Conservation (phyloP, 2,888 invertebrate genomes). For the Protophormia terraenovae region DNA sequence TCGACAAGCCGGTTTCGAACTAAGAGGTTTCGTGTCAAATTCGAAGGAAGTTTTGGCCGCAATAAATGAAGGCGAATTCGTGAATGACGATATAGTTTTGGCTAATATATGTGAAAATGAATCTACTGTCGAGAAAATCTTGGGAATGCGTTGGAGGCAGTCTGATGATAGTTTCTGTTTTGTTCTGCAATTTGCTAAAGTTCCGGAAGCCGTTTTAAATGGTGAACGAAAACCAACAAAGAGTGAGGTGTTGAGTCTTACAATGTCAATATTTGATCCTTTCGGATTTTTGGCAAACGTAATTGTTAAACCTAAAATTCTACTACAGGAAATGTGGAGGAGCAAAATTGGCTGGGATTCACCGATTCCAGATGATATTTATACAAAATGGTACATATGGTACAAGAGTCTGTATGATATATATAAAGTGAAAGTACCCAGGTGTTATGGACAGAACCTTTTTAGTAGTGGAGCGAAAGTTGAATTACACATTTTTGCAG, state of each 20-base stretch:
- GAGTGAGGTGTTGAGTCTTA: conserved; percentile 11
- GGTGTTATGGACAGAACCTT: not conserved
- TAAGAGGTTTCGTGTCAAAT: conserved; percentile 61
- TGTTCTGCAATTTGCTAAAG: conserved; percentile 35
- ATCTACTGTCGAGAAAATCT: not conserved
- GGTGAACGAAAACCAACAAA: conserved; percentile 43
- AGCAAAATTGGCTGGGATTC: conserved; percentile 33
- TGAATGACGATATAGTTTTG: not conserved
- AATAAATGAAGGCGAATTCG: not conserved
- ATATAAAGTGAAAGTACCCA: not conserved
- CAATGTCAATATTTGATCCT: conserved; percentile 40
- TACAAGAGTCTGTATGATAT: conserved; percentile 16
- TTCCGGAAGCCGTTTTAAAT: conserved; percentile 39
- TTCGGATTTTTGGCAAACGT: conserved; percentile 44
- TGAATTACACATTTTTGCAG: conserved; percentile 21
- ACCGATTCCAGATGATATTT: conserved; percentile 49
- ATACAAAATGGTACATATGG: conserved; percentile 33
- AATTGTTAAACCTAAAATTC: conserved; percentile 48
- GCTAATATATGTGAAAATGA: conserved; percentile 16
- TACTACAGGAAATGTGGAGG: conserved; percentile 59
- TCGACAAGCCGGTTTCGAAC: conserved; percentile 52
- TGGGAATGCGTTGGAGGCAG: conserved; percentile 44
- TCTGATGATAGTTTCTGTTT: conserved; percentile 41
- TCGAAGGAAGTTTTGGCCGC: conserved; percentile 25
- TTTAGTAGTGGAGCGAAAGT: not conserved